Evolutionary conservation across 2,888 invertebrate genomes (phyloP).

Genomic region (Portevinia maculata): DNA sequence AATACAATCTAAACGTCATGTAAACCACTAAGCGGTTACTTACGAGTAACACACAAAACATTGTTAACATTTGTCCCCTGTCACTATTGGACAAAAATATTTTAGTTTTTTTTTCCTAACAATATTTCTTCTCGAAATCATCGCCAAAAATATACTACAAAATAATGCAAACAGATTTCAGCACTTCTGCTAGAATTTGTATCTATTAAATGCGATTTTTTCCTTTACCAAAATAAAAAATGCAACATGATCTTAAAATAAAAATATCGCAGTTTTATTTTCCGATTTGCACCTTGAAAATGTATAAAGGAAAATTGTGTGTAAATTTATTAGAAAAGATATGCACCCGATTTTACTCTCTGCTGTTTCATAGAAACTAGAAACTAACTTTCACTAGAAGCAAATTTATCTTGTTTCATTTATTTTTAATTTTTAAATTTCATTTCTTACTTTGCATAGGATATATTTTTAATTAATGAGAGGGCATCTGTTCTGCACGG

Average conservation of each 20-base stretch:
- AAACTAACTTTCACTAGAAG: too few relatives aligned
- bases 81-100: neutral
- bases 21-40: neutral
- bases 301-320: neutral
- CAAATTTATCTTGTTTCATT: too few relatives aligned
- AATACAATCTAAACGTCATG: neutral
- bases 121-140: constrained; percentile 13
- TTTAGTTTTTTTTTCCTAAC: constrained; percentile 2
- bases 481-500: constrained; percentile 24
- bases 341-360: neutral
- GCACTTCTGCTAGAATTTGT: constrained; percentile 4
- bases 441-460: neutral
- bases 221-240: constrained; percentile 1
- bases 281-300: constrained; percentile 25
- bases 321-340: neutral
- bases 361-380: neutral
- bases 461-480: constrained; percentile 6
- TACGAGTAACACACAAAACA: neutral
- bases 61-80: neutral
- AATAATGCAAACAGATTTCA: constrained; percentile 24
- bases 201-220: constrained; percentile 43
- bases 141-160: constrained; percentile 45
- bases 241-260: constrained; percentile 21
- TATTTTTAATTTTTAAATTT: too few relatives aligned
- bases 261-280: constrained; percentile 2